phyloP scores from a whole-genome alignment of 2,888 invertebrate species.

The Nephrotoma appendiculata region DNA sequence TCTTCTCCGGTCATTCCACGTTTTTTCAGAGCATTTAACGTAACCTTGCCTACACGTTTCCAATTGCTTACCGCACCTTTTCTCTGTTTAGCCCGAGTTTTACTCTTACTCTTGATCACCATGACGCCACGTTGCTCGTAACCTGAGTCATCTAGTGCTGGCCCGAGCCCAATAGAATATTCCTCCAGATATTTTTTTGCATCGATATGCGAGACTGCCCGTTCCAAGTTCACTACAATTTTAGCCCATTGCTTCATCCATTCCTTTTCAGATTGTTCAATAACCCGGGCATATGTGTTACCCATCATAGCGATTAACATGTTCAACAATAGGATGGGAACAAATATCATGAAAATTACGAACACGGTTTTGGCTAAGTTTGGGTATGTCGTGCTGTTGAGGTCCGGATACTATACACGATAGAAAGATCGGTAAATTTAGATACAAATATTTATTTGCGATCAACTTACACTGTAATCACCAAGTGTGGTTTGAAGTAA shows the following conservation, averaged over 20 bases:
- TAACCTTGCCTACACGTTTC: constrained; percentile 90
- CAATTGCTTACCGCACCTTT: constrained; percentile 93
- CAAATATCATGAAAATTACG: constrained; percentile 93
- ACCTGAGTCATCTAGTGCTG: constrained; percentile 59
- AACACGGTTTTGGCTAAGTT: constrained; percentile 92
- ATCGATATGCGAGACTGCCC: constrained; percentile 81
- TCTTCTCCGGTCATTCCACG: constrained; percentile 77
- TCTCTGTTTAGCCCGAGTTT: constrained; percentile 88
- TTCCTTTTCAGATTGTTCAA: constrained; percentile 96
- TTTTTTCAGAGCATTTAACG: constrained; percentile 65
- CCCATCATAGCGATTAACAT: constrained; percentile 99
- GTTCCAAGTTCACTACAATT: constrained; percentile 90
- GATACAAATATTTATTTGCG: neutral
- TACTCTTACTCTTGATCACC: constrained; percentile 95
- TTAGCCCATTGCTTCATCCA: constrained; percentile 99
- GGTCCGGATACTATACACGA: constrained; percentile 74
- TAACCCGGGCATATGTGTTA: constrained; percentile 95
- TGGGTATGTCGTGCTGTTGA: constrained; percentile 80
- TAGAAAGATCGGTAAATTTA: neutral
- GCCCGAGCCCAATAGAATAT: constrained; percentile 85
- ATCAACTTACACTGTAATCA: constrained; percentile 77
- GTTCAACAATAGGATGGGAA: constrained; percentile 90
- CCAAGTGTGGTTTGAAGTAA: constrained; percentile 95
- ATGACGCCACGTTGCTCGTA: constrained; percentile 86
- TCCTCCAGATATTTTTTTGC: constrained; percentile 85